Evolutionary conservation across 2,113 vertebrate species (phyloP), one percentile per base, ranked within the genome.

Genomic region (Coptodon rendalli): DNA sequence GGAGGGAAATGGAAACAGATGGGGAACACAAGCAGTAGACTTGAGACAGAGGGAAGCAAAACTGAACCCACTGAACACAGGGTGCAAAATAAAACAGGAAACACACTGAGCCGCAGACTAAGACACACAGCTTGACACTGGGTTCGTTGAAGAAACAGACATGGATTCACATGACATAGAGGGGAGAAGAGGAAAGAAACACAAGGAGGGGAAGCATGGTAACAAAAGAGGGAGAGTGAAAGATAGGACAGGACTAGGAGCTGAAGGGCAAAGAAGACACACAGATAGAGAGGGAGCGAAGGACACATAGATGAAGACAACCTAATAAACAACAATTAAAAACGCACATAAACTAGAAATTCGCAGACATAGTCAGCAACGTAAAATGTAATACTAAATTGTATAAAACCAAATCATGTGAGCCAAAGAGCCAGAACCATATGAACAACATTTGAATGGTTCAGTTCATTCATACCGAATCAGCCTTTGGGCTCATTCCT

Each of bases 311-410:
- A 56, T 56, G 53, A 56, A 56, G 22, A 56, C 22, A 24, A 56
- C 53, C 53, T 56, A 7, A 56, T 56, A 54, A 54, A 54, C 53
- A 54, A 29, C 27, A 29, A 29, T 29, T 4, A 29, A 29, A 29
- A 54, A 54, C 24, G 0, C n/a, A 56, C 11, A 56, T 56, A 24
- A 56, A 24, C 53, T 24, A 13, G 22, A 56, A 0, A 56, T 56
- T 56, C 0, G 22, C 22, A 56, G 27, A 56, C 22, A 56, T 56
- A 56, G 11, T 56, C 2, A 56, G 22, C 22, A 3, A 27, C 0
- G 0, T 56, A 56, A 56, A 13, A 56, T 56, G 54, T 3, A 27
- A 56, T 56, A 56, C 22, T 56, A 56, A 56, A 27, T 24, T 56
- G 22, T 56, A 56, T 24, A 54, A 54, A 54, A 24, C 3, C 13